phyloP scores from a whole-genome alignment of 2,888 invertebrate species.

The Tenodera sinensis region DNA sequence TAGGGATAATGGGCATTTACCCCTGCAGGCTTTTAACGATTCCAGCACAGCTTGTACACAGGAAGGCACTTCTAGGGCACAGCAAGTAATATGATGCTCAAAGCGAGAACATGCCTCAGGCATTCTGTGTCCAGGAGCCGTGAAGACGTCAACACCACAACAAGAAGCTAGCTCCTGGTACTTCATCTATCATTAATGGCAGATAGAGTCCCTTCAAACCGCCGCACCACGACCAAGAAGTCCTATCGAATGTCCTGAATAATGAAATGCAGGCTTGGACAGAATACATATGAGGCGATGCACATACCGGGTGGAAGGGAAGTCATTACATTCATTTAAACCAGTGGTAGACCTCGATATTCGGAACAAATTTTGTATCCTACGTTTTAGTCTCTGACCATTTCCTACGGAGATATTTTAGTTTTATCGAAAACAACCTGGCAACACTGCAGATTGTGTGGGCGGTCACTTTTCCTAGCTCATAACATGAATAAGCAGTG shows the following conservation, averaged over 20 bases:
- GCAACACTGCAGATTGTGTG: too few species aligned
- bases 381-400: too few species aligned
- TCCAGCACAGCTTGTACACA: not conserved
- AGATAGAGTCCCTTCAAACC: not conserved
- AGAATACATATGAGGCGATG: not conserved
- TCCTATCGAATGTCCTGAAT: not conserved
- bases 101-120: not conserved
- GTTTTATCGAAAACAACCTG: too few species aligned
- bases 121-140: not conserved
- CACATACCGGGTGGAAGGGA: too few species aligned
- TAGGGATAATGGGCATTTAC: not conserved
- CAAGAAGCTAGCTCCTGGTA: not conserved
- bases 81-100: not conserved
- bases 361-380: too few species aligned
- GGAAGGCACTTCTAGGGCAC: not conserved
- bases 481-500: too few species aligned
- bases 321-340: too few species aligned
- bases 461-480: too few species aligned
- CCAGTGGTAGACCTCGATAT: too few species aligned
- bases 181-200: not conserved
- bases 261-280: not conserved
- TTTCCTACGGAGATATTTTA: too few species aligned
- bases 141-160: not conserved
- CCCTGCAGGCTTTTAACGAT: not conserved
- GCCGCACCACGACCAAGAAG: not conserved